Conservation (phyloP, 2,113 vertebrate genomes). For the Motacilla tschutschensis region DNA sequence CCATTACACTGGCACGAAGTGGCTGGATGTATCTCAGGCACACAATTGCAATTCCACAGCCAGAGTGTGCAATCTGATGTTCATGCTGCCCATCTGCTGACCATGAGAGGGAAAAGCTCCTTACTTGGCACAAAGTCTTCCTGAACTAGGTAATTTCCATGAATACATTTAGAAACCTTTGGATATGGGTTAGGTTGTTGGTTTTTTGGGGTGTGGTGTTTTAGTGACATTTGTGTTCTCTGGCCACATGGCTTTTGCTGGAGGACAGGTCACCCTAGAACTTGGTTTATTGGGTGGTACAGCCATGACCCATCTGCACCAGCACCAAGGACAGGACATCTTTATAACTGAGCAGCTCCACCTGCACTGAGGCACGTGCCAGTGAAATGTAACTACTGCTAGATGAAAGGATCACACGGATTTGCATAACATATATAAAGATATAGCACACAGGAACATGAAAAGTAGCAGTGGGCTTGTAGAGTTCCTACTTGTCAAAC, state of each 20-base stretch:
- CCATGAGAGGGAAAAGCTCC: neutral
- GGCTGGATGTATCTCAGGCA: neutral
- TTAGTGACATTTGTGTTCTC: neutral
- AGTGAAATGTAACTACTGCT: neutral
- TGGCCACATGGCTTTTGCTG: neutral
- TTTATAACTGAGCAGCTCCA: neutral
- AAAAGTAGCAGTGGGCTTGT: neutral
- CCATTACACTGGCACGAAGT: fast-evolving
- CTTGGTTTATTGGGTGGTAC: neutral
- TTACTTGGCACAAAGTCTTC: neutral
- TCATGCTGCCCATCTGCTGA: neutral
- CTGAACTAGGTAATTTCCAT: neutral
- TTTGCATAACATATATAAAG: neutral
- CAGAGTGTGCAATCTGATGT: neutral
- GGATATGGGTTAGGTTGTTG: neutral
- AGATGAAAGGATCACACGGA: neutral
- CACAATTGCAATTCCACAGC: neutral
- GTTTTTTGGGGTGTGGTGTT: fast-evolving
- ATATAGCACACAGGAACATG: neutral
- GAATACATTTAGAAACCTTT: neutral
- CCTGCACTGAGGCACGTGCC: neutral
- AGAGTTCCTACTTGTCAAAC: neutral
- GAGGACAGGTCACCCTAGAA: neutral
- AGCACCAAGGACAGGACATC: neutral
- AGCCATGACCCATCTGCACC: neutral